Conservation (phyloP, 2,797 vertebrate genomes). For the Trichosurus vulpecula region DNA sequence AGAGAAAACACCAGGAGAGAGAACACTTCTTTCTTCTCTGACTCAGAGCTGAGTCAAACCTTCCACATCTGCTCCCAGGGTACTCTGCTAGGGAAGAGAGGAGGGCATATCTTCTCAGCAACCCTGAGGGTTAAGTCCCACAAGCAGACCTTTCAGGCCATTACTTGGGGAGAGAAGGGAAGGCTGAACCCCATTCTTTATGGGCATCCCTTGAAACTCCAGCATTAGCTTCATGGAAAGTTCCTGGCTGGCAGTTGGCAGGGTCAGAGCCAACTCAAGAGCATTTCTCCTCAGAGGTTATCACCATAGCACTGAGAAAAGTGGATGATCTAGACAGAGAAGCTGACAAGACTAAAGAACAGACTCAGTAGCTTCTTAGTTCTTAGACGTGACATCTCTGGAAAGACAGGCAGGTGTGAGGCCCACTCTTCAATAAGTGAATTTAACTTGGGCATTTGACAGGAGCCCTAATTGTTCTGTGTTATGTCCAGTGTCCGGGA, state of each 20-base stretch:
- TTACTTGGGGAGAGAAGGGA: background rate
- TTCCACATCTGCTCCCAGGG: background rate
- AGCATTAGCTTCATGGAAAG: background rate
- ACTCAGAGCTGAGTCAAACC: constrained; percentile 20
- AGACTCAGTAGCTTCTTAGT: background rate
- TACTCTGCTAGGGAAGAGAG: background rate
- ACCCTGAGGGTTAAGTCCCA: background rate
- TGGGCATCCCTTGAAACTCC: background rate
- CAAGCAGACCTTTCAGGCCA: background rate
- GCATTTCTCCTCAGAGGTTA: background rate
- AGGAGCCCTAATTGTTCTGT: background rate
- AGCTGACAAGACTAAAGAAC: background rate
- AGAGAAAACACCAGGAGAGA: fast-evolving
- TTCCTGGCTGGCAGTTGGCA: background rate
- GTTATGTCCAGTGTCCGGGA: background rate
- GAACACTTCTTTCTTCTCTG: constrained; percentile 13
- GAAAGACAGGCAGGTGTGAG: background rate
- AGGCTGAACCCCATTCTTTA: background rate
- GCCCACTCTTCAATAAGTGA: background rate
- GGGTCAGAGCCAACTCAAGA: background rate
- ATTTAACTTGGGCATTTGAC: too few relatives aligned
- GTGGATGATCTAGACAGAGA: background rate
- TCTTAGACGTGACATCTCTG: background rate
- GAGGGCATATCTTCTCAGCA: background rate
- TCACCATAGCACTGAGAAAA: background rate